phyloP scores from a whole-genome alignment of 2,113 vertebrate species.

The Neopipo cinnamomea region DNA sequence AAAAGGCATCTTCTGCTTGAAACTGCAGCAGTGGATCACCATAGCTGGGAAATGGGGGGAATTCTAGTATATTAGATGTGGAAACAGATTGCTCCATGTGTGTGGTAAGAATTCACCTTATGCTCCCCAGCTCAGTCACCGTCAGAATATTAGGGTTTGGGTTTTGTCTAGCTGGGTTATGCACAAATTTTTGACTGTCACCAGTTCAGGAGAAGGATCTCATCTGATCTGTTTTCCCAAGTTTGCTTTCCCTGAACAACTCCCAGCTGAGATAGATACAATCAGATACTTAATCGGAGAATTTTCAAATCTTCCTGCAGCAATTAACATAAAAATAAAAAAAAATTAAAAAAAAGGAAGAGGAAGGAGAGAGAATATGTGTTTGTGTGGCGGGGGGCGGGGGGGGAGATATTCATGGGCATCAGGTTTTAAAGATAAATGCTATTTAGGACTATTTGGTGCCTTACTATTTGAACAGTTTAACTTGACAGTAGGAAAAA shows the following conservation, averaged over 20 bases:
- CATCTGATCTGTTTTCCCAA: not conserved
- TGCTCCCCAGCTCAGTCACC: not conserved
- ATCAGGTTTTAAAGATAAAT: not conserved
- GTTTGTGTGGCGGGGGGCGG: not conserved
- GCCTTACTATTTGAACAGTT: not conserved
- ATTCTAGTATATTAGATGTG: not conserved
- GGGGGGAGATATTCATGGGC: not conserved
- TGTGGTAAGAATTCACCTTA: not conserved
- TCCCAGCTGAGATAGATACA: not conserved
- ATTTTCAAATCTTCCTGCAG: not conserved
- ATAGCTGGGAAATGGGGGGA: not conserved
- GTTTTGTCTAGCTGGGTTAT: not conserved
- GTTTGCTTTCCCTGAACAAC: not conserved
- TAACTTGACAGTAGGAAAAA: not conserved
- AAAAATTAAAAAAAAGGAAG: not conserved
- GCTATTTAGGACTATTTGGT: not conserved
- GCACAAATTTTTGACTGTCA: not conserved
- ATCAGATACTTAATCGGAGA: not conserved
- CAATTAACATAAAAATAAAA: not conserved
- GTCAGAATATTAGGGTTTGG: not conserved
- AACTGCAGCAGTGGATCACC: not conserved
- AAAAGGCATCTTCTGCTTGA: not conserved
- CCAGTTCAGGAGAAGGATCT: not conserved
- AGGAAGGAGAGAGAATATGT: not conserved
- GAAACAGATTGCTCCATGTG: not conserved